Conservation (phyloP, 2,113 vertebrate species). For the Trinectes maculatus region DNA sequence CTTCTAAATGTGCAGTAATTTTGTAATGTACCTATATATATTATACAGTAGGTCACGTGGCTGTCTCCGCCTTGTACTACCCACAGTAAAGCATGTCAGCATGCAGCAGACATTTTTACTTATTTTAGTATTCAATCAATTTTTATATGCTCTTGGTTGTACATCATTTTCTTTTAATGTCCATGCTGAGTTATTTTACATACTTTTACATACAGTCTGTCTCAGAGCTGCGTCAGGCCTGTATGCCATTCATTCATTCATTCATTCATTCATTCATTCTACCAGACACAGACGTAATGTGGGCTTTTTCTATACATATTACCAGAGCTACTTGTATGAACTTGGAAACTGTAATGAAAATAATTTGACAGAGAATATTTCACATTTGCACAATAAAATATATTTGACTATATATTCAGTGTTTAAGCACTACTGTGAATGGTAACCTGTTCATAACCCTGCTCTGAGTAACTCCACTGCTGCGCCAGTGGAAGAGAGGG, state of each 20-base stretch:
- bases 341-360: no score
- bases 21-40: neutral
- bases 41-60: neutral
- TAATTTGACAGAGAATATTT: no score
- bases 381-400: neutral
- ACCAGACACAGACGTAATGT: neutral
- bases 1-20: no score
- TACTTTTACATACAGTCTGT: no score
- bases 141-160: slow-evolving; percentile 1
- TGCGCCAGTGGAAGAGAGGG: no score
- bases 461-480: no score
- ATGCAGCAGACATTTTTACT: neutral
- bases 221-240: neutral
- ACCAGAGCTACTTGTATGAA: no score
- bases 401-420: neutral
- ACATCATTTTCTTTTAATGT: slow-evolving; percentile 3
- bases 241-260: neutral
- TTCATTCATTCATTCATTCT: neutral
- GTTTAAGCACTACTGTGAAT: no score
- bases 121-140: neutral
- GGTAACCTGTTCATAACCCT: no score
- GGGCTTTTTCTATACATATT: neutral
- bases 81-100: neutral
- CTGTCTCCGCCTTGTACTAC: neutral
- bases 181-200: neutral